Percentiles rank a stretch among this genome's conserved stretches.
phyloP scores from a whole-genome alignment of 2,797 vertebrate genomes.

The Chrosomus eos region DNA sequence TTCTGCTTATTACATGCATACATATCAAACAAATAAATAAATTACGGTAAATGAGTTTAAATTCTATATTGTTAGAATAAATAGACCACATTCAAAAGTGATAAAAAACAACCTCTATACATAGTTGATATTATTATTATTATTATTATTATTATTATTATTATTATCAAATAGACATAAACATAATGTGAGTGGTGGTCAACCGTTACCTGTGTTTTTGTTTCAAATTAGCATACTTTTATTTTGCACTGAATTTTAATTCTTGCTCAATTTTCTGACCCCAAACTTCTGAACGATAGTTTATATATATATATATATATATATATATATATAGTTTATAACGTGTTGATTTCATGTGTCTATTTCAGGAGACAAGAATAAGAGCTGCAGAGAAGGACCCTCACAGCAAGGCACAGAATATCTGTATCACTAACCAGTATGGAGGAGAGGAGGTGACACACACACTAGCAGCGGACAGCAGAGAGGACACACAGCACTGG shows the following conservation, averaged over 20 bases:
- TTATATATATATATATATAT: not conserved
- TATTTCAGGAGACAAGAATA: constrained; percentile 88
- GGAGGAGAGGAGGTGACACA: constrained; percentile 90
- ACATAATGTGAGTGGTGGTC: not conserved
- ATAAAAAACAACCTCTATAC: no score
- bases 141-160: no score
- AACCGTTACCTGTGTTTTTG: not conserved
- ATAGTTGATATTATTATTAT: no score
- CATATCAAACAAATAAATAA: no score
- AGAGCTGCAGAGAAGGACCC: constrained; percentile 84
- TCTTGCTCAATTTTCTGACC: no score
- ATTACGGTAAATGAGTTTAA: no score
- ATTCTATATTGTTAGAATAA: no score
- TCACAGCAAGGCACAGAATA: constrained; percentile 80
- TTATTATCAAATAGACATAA: no score
- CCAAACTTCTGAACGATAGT: not conserved
- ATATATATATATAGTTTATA: constrained; percentile 3
- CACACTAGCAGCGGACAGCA: constrained; percentile 81
- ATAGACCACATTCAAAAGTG: no score
- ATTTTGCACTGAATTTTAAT: not conserved
- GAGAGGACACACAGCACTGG: constrained; percentile 87
- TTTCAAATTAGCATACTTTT: not conserved
- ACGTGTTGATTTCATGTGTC: not conserved
- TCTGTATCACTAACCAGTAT: constrained; percentile 88
- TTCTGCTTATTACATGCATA: no score